These are phyloP conservation scores for Drosophila kepulauana DNA, from an alignment of 1,140 invertebrate genomes.

Conservation along the genomic window DNA sequence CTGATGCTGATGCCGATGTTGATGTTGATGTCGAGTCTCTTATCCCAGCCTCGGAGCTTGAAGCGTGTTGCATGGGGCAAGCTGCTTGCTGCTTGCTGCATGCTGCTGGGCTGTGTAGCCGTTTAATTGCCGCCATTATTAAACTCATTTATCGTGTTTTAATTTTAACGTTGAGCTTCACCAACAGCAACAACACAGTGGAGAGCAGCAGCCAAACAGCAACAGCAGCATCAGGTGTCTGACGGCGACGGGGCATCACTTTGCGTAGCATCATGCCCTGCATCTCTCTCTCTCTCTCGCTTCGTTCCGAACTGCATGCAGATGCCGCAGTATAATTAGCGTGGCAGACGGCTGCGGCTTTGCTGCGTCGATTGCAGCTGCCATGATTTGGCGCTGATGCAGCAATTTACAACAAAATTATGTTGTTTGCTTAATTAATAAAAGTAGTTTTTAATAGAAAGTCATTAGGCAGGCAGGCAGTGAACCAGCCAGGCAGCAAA, in stretches of 20 bases:
- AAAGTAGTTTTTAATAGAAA: constrained; percentile 81
- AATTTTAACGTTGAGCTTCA: constrained; percentile 64
- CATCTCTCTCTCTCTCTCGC: not conserved
- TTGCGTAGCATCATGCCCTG: constrained; percentile 16
- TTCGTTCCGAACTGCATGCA: not conserved
- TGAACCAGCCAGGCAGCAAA: constrained; percentile 22
- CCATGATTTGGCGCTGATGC: constrained; percentile 75
- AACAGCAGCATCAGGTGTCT: constrained; percentile 66
- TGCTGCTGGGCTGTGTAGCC: constrained; percentile 58
- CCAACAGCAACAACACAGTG: constrained; percentile 8
- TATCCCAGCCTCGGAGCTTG: constrained; percentile 25
- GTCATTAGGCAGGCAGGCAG: constrained; percentile 42
- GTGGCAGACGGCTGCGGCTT: constrained; percentile 41
- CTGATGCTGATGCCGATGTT: constrained; percentile 44
- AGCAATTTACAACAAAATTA: constrained; percentile 79
- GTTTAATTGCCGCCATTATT: constrained; percentile 84
- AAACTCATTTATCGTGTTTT: constrained; percentile 84
- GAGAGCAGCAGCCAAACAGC: constrained; percentile 26
- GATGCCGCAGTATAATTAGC: constrained; percentile 59
- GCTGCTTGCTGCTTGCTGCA: constrained; percentile 25
- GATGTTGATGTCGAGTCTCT: constrained; percentile 21
- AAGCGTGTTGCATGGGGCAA: constrained; percentile 24
- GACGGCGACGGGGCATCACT: constrained; percentile 33
- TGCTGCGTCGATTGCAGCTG: constrained; percentile 69
- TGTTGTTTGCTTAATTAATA: constrained; percentile 83